phyloP scores from a whole-genome alignment of 1,140 invertebrate species.

The Holotrichia oblita region DNA sequence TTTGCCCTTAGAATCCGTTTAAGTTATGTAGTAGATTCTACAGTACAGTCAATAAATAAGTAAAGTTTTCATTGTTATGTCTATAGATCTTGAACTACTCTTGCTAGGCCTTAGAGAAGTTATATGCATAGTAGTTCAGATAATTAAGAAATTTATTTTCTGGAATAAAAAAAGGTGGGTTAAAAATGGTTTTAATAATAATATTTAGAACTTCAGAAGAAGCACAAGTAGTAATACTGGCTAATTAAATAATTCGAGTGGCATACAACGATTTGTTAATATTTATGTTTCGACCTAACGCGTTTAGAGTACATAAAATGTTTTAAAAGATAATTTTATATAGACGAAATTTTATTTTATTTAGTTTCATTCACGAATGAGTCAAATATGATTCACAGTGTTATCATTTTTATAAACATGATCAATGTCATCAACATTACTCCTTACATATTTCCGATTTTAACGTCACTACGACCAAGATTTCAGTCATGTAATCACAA shows the following conservation, averaged over 20 bases:
- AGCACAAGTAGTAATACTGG: background rate
- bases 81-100: too few relatives aligned
- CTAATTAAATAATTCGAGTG: background rate
- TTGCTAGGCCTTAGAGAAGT: too few relatives aligned
- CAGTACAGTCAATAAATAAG: too few relatives aligned
- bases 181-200: background rate
- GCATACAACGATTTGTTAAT: constrained; percentile 16
- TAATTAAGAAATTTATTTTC: too few relatives aligned
- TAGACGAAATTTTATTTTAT: constrained; percentile 29
- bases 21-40: too few relatives aligned
- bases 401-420: background rate
- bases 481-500: background rate
- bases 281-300: constrained; percentile 9
- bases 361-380: constrained; percentile 19
- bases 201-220: background rate
- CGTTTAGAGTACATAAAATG: constrained; percentile 9
- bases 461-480: background rate
- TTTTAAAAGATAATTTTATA: background rate
- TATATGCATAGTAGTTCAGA: too few relatives aligned
- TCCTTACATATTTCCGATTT: background rate
- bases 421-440: background rate
- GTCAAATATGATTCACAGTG: background rate
- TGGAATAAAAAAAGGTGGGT: background rate
- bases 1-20: too few relatives aligned
- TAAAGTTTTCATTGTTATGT: too few relatives aligned